Conservation (phyloP, 2,113 vertebrate genomes). For the Natator depressus region DNA sequence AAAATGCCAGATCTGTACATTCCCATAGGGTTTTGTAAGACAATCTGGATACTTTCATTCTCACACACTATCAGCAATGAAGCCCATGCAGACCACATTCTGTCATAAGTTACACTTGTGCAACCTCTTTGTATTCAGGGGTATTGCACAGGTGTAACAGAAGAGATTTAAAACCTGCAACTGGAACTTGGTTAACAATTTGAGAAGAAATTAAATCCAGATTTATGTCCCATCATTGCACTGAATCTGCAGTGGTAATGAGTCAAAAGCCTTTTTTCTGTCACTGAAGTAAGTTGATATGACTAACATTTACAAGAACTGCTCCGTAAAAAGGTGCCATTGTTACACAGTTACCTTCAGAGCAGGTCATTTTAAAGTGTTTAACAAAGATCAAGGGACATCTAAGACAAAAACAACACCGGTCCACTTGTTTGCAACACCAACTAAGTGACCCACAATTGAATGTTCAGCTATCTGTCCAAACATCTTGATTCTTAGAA, state of each 20-base stretch:
- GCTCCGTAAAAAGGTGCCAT: background rate
- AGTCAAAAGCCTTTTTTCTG: background rate
- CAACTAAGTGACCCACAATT: background rate
- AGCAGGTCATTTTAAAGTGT: background rate
- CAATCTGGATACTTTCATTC: background rate
- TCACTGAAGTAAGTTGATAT: background rate
- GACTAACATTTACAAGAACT: background rate
- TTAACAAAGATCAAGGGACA: background rate
- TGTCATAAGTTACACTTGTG: background rate
- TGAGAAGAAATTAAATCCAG: background rate
- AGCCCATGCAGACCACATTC: background rate
- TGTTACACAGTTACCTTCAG: background rate
- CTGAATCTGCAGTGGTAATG: background rate
- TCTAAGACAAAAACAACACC: background rate
- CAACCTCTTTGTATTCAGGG: background rate
- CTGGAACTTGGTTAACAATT: background rate
- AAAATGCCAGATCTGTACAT: background rate
- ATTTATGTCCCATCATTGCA: background rate
- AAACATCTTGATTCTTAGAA: background rate
- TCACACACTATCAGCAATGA: background rate
- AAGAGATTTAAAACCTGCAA: background rate
- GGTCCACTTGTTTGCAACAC: background rate
- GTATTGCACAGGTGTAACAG: background rate
- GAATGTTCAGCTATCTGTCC: background rate
- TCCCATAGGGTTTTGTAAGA: background rate